Conservation (phyloP, 2,797 vertebrate genomes). For the Diglossa cyanea region DNA sequence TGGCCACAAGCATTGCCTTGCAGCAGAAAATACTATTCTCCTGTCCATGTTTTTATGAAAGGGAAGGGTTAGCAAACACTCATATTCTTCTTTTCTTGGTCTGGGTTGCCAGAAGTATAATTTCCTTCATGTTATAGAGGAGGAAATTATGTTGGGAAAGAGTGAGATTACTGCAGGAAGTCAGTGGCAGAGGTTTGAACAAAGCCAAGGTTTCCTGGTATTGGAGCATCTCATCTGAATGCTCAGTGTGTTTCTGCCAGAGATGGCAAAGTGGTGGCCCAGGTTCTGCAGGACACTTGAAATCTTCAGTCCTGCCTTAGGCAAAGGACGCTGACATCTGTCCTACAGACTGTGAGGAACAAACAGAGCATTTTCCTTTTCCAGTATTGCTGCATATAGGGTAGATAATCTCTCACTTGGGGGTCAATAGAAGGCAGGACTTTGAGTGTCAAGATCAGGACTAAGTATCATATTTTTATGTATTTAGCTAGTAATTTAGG, state of each 20-base stretch:
- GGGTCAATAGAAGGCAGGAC: neutral
- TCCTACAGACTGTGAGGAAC: neutral
- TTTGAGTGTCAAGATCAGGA: neutral
- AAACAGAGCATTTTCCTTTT: neutral
- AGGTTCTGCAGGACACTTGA: neutral
- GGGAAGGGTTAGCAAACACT: neutral
- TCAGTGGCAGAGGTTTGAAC: neutral
- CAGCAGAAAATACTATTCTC: neutral
- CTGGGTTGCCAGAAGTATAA: neutral
- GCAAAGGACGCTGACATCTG: neutral
- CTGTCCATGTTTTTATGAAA: neutral
- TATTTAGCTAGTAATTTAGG: neutral
- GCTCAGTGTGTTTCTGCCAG: neutral
- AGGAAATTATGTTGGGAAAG: neutral
- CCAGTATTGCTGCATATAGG: neutral
- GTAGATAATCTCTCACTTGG: neutral
- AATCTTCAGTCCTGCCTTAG: neutral
- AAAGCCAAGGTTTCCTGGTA: neutral
- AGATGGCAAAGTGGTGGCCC: neutral
- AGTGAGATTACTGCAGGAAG: neutral
- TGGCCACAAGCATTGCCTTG: neutral
- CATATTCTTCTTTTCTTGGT: neutral
- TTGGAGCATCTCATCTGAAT: neutral
- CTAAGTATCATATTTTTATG: neutral
- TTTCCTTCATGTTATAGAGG: neutral